Evolutionary conservation across 2,888 invertebrate genomes (phyloP).

Genomic region (Vesta saturnalis): DNA sequence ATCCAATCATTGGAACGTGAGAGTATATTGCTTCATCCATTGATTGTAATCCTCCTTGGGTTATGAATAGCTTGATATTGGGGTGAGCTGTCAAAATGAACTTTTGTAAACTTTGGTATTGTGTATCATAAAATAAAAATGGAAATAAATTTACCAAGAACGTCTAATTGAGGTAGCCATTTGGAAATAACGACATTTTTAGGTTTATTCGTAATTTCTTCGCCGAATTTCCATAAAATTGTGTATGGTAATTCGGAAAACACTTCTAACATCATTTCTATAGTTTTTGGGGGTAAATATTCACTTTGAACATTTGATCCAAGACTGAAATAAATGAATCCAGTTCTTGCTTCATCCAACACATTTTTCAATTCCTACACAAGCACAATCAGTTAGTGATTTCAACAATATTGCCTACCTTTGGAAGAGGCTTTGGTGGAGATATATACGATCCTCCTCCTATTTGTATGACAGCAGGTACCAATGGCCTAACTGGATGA

Average conservation of each 20-base stretch:
- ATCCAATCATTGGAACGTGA: background rate
- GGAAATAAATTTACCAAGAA: constrained; percentile 2
- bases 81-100: constrained; percentile 19
- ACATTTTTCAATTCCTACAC: constrained; percentile 3
- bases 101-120: too few species aligned
- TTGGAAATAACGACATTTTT: background rate
- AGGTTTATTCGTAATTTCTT: background rate
- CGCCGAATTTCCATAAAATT: background rate
- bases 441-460: constrained; percentile 50
- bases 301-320: constrained; percentile 6
- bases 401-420: constrained; percentile 40
- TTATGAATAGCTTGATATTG: constrained; percentile 3
- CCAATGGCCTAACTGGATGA: constrained; percentile 50
- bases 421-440: constrained; percentile 45
- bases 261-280: background rate
- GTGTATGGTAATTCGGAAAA: background rate
- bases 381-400: background rate
- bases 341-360: background rate
- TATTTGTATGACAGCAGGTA: constrained; percentile 54
- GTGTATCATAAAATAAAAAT: background rate
- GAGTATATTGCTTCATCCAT: background rate
- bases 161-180: background rate
- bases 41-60: background rate
- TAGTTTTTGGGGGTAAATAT: background rate
- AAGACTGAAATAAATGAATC: constrained; percentile 14